A percentile compares a stretch with the other conserved stretches of the same genome.
phyloP scores from a whole-genome alignment of 2,113 vertebrate species.

The Nothoprocta perdicaria region DNA sequence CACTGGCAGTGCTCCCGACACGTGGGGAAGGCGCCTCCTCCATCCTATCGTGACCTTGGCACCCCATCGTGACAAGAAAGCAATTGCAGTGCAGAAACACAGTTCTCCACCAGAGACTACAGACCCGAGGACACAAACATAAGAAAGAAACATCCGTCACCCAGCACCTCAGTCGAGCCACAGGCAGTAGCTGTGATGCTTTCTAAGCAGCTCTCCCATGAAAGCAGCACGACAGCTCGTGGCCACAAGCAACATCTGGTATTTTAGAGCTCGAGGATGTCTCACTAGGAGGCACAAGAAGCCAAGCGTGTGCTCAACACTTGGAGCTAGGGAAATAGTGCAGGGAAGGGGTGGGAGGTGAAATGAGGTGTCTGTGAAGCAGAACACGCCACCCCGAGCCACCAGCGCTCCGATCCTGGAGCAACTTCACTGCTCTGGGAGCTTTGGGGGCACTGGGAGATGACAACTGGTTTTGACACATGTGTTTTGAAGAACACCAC shows the following conservation, averaged over 20 bases:
- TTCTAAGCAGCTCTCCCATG: neutral
- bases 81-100: neutral
- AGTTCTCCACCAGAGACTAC: neutral
- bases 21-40: accelerated
- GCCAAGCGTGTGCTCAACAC: neutral
- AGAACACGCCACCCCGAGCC: neutral
- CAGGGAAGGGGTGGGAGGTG: neutral
- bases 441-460: neutral
- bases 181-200: neutral
- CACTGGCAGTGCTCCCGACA: neutral
- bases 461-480: neutral
- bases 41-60: neutral
- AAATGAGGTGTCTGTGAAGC: neutral
- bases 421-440: neutral
- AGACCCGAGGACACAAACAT: neutral
- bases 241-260: neutral
- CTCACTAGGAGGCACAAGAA: neutral
- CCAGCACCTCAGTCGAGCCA: accelerated
- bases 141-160: neutral
- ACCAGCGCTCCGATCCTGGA: neutral
- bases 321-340: neutral
- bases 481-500: neutral
- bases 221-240: neutral
- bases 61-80: neutral
- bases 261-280: neutral